Evolutionary conservation across 2,888 invertebrate genomes (phyloP).

Genomic region (Homarus gammarus): DNA sequence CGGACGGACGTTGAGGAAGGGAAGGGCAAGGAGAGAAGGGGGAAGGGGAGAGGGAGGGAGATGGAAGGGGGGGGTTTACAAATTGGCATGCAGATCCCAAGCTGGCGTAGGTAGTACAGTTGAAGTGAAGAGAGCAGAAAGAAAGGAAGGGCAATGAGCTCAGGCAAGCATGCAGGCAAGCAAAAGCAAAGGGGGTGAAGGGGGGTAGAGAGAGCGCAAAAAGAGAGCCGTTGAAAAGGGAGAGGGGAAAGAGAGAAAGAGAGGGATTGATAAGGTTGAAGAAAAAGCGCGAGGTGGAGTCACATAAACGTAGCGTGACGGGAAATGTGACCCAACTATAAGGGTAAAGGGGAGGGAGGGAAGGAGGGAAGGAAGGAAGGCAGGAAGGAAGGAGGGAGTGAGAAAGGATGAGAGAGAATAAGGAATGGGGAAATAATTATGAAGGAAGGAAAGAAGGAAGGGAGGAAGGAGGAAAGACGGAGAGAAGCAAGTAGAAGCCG

Average conservation of each 20-base stretch:
- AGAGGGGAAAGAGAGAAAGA: slow-evolving; percentile 21
- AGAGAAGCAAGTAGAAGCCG: not conserved
- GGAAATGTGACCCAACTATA: slow-evolving; percentile 11
- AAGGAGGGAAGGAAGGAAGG: not conserved
- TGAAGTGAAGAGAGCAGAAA: not conserved
- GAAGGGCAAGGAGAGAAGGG: not conserved
- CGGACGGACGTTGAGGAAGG: not conserved
- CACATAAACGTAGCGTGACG: slow-evolving; percentile 26
- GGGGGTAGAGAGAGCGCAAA: not conserved
- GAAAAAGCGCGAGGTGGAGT: slow-evolving; percentile 24
- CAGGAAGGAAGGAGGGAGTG: not conserved
- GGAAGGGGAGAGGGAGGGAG: not conserved
- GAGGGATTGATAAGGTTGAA: slow-evolving; percentile 44
- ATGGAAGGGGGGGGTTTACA: not conserved
- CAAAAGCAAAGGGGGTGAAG: not conserved
- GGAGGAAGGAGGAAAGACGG: not conserved
- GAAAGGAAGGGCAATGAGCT: not conserved
- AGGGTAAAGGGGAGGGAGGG: slow-evolving; percentile 8
- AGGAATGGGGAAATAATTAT: not conserved
- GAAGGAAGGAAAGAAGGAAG: not conserved
- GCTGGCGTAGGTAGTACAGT: not conserved
- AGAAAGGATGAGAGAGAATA: not conserved
- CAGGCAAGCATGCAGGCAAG: slow-evolving; percentile 50
- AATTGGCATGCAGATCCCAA: not conserved
- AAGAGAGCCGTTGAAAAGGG: not conserved